Evolutionary conservation across 2,113 vertebrate genomes (phyloP), one percentile per base, ranked within the genome.

Genomic region (Pollimyrus isidori): DNA sequence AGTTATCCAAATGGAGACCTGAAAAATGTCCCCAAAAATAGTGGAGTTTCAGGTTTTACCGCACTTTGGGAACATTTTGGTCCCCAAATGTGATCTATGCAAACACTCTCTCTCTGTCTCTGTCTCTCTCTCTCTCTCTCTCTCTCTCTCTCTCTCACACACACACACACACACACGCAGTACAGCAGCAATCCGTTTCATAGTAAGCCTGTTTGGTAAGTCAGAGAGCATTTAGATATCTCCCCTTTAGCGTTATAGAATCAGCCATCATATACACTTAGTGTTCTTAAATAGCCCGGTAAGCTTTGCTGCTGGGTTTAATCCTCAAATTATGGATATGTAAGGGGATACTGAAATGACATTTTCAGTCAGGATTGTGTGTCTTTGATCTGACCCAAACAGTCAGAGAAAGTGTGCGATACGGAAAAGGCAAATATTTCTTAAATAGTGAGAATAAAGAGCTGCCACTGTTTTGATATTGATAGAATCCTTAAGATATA

Each of bases 221-320:
- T 50, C 89, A 50, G 45, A 69, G 89, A 26, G 53, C 39, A 48
- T 83, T 30, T 42, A 58, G 52, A 89, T 89, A 85, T 83, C 53
- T 42, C 42, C 23, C 19, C 45, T 21, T 48, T 21, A 87, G 50
- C 30, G 10, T 56, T 53, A 35, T 13, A 52, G 19, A 89, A 86
- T 58, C 42, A 21, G 56, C 82, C 85, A 46, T 86, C 89, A 89
- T 82, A 89, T n/a, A 86, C 82, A 89, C 82, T 89, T 89, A 89
- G 89, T 7, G 85, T 30, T 86, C 65, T 89, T 87, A 89, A 89
- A 89, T 50, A 89, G 84, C 48, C 82, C 1, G 83, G 21, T 42
- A 58, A 89, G 89, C n/a, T 65, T 89, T 76, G 83, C 89, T 73
- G 83, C 49, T 21, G 89, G 89, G 56, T 58, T 50, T 89, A 89